phyloP scores from a whole-genome alignment of 2,888 invertebrate species.

The Neoscelio sp. region DNA sequence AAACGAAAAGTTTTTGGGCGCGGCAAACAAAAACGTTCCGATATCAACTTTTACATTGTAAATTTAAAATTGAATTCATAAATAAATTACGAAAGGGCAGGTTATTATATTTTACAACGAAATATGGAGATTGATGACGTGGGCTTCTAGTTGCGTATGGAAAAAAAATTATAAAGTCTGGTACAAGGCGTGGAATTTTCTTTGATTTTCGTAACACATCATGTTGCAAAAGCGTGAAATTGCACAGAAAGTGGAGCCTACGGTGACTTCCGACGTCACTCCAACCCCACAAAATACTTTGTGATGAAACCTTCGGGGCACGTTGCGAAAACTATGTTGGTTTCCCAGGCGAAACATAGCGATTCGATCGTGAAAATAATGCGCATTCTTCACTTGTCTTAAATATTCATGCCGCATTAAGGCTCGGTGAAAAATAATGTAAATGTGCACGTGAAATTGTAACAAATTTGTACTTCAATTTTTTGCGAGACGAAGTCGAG shows the following conservation, averaged over 20 bases:
- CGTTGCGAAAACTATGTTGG: conserved; percentile 38
- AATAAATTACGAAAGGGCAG: background rate
- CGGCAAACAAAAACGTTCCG: too few species aligned
- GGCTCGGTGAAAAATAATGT: conserved; percentile 11
- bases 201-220: conserved; percentile 46
- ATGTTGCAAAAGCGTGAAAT: conserved; percentile 56
- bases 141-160: background rate
- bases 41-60: conserved; percentile 4
- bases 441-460: too few species aligned
- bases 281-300: conserved; percentile 52
- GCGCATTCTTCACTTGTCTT: conserved; percentile 38
- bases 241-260: conserved; percentile 60
- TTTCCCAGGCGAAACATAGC: conserved; percentile 20
- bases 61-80: conserved; percentile 14
- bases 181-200: conserved; percentile 41
- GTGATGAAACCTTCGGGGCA: conserved; percentile 50
- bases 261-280: conserved; percentile 59
- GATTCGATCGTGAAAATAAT: conserved; percentile 45
- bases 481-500: too few species aligned
- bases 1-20: too few species aligned
- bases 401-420: conserved; percentile 33
- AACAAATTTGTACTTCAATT: too few species aligned
- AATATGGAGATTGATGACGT: conserved; percentile 3
- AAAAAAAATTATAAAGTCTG: conserved; percentile 34
- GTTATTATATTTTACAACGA: conserved; percentile 18